A percentile compares a stretch with the other conserved stretches of the same genome.
Conservation (phyloP, 1,140 invertebrate genomes). For the Musca vetustissima region DNA sequence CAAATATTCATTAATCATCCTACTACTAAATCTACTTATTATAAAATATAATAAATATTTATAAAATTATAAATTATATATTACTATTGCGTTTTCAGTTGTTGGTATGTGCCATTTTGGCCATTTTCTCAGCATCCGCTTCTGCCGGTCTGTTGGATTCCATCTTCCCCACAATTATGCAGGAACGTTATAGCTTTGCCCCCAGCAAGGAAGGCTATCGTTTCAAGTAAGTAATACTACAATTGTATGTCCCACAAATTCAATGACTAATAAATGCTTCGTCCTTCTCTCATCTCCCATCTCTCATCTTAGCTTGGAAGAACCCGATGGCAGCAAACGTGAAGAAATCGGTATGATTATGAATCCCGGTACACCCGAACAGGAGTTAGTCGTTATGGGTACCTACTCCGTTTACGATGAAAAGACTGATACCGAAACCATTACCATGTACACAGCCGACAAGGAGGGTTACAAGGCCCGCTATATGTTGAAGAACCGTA, state of each 20-base stretch:
- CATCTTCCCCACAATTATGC: constrained; percentile 34
- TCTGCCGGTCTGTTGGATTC: constrained; percentile 40
- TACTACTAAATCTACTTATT: too few species aligned
- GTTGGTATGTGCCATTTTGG: constrained; percentile 39
- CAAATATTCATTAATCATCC: too few species aligned
- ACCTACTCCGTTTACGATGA: constrained; percentile 41
- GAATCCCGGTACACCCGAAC: constrained; percentile 46
- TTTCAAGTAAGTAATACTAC: constrained; percentile 35
- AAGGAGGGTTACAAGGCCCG: constrained; percentile 51
- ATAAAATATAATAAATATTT: too few species aligned
- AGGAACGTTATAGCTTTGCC: constrained; percentile 33
- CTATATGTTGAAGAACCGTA: constrained; percentile 48
- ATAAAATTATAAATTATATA: too few species aligned
- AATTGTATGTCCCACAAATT: neutral
- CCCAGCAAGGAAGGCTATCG: constrained; percentile 46
- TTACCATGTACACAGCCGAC: constrained; percentile 52
- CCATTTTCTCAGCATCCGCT: constrained; percentile 35
- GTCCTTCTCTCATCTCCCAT: neutral
- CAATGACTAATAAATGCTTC: neutral
- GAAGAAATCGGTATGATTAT: constrained; percentile 50
- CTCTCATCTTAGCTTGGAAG: constrained; percentile 33
- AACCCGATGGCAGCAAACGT: constrained; percentile 48
- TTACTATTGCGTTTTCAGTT: too few species aligned
- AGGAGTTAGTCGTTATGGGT: constrained; percentile 53
- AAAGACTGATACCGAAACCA: constrained; percentile 48